phyloP scores from a whole-genome alignment of 2,888 invertebrate species.

The Pyrgus malvae region DNA sequence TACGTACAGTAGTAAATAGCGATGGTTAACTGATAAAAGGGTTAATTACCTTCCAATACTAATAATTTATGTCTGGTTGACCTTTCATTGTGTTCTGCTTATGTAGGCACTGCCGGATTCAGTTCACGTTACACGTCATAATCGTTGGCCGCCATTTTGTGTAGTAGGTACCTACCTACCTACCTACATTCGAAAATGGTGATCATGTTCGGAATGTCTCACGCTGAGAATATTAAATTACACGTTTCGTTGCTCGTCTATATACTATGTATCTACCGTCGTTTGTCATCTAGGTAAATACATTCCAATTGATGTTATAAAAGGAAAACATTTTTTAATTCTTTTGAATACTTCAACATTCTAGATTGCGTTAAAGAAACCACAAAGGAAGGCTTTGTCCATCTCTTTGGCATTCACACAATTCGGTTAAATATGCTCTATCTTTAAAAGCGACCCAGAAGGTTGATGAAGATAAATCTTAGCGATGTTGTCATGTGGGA shows the following conservation, averaged over 20 bases:
- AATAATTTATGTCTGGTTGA: slow-evolving; percentile 19
- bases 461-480: too few species aligned
- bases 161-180: not conserved
- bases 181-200: slow-evolving; percentile 5
- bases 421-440: too few species aligned
- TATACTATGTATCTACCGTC: too few species aligned
- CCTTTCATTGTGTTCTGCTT: slow-evolving; percentile 20
- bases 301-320: too few species aligned
- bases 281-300: too few species aligned
- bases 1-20: slow-evolving; percentile 1
- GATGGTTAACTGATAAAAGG: not conserved
- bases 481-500: slow-evolving; percentile 31
- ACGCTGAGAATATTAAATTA: not conserved
- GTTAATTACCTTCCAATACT: slow-evolving; percentile 14
- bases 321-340: too few species aligned
- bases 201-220: slow-evolving; percentile 9
- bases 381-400: too few species aligned
- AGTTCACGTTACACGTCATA: slow-evolving; percentile 14
- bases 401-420: too few species aligned
- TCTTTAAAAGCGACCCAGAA: too few species aligned
- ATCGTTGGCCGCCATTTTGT: slow-evolving; percentile 21
- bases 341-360: too few species aligned
- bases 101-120: not conserved
- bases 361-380: too few species aligned
- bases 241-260: too few species aligned